Evolutionary conservation across 2,888 invertebrate genomes (phyloP), one percentile per base, ranked within the genome.

Genomic region (Rosalia funebris): DNA sequence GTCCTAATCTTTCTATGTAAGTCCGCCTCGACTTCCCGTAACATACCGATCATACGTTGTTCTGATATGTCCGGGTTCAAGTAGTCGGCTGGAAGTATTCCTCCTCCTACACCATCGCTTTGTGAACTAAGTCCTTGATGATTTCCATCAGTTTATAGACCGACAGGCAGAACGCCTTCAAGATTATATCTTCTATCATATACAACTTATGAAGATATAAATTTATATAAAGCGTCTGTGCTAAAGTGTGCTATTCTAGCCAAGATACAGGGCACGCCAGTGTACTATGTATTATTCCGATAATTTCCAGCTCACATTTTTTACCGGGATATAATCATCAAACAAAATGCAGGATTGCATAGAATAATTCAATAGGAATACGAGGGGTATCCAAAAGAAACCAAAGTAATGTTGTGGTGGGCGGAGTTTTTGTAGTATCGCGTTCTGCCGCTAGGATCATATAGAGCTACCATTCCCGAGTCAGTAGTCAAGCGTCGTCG

Each of bases 161-260:
- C 47, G 92, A 90, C 69, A 93, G 88, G 75, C 92, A 93, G 80
- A 96, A 96, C 0, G 93, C 91, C 79, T 91, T 92, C 62, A 98
- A 83, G 3, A 90, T 86, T 77, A 90, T 90, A 77, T 97, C 94
- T 69, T 88, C 84, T 63, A 98, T 93, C 62, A 89, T 86, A 73
- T 91, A 88, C 0, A 97, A 96, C 68, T 95, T 91, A 80, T 98
- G 97, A 32, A 97, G 84, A 79, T 98, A 98, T 16, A 98, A 86
- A 81, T 97, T 97, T 17, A 96, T 98, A 79, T 98, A 97, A 5
- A 98, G 92, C 1, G 98, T 98, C 83, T 98, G 98, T 3, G 96
- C 97, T 68, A 98, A 85, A 0, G 95, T 96, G 77, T 96, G 95
- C 0, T 98, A 98, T 81, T 99, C 98, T 11, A 99, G 81, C 98